These are phyloP conservation scores for Alces alces DNA, from an alignment of 2,113 vertebrate species.

Conservation along the genomic window DNA sequence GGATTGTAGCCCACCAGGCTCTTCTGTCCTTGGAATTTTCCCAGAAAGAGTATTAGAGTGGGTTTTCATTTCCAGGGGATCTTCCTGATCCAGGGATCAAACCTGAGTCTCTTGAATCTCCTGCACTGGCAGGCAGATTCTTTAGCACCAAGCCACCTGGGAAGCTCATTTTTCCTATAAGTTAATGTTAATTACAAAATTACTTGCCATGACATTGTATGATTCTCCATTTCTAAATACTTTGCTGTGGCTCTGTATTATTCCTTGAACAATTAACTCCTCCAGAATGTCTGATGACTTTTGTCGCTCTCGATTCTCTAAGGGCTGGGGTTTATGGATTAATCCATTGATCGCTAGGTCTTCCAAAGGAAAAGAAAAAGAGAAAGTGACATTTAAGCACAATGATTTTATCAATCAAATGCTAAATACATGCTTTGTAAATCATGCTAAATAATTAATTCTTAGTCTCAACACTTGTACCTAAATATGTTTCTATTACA, in stretches of 20 bases:
- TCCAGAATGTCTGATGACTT: conserved; percentile 87
- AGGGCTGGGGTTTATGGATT: conserved; percentile 44
- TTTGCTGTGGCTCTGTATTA: conserved; percentile 81
- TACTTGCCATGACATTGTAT: conserved; percentile 82
- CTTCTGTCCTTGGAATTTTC: background rate
- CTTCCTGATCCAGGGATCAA: background rate
- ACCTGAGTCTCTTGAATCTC: background rate
- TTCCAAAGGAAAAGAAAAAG: conserved; percentile 56
- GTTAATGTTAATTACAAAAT: conserved; percentile 14
- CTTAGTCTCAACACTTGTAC: background rate
- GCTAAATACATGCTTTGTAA: background rate
- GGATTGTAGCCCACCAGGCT: background rate
- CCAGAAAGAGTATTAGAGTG: background rate
- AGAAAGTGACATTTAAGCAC: conserved; percentile 28
- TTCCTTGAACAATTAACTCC: conserved; percentile 86
- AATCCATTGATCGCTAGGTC: conserved; percentile 50
- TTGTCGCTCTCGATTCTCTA: conserved; percentile 71
- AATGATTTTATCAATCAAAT: background rate
- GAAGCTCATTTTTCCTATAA: background rate
- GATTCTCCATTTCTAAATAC: conserved; percentile 74
- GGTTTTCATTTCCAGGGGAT: background rate
- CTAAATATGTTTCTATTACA: background rate
- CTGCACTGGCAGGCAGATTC: background rate
- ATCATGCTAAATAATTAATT: background rate
- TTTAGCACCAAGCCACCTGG: background rate